Base-by-base conservation (phyloP, 2,113 vertebrate species). In the Cercopithecus mona region DNA sequence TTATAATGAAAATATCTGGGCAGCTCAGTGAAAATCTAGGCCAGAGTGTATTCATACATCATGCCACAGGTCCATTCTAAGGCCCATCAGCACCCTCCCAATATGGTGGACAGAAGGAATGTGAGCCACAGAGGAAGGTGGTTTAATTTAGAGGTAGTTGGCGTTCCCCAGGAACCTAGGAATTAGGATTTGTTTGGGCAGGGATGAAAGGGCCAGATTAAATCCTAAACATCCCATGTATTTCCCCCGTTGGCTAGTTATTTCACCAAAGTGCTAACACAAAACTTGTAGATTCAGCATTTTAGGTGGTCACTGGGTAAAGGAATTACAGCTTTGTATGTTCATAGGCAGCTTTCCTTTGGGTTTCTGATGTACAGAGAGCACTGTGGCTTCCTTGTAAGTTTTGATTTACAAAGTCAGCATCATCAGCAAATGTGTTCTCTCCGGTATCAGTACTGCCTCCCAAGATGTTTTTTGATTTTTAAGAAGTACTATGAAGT, bases 401-500 rank as follows among this genome's bases (percentile, higher is more conserved):
- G 30, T 27, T 83, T 95, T 59, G 20, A 23, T 70, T 93, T n/a
- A 52, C 23, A 88, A 14, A 85, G 61, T 55, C 85, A n/a, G 6
- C n/a, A 38, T 84, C 40, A 52, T 84, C 40, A 52, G 48, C 30
- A 94, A 8, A 43, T 87, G 20, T 72, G 23, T 43, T 43, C 55
- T 38, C 50, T 50, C n/a, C 10, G 16, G 3, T 48, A 23, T n/a
- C n/a, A 18, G 8, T 40, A 64, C 40, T 75, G 5, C 64, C 35
- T 93, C 57, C 27, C 25, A 72, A 48, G 55, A 32, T 68, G 35
- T 17, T 59, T 59, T 68, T 80, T 90, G 40, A 68, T 72, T 93
- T 48, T 89, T 84, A 27, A 38, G 93, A 94, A 50, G 40, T 94
- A 70, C 16, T n/a, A 1, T 95, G 43, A 96, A 94, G 66, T 93